Evolutionary conservation across 2,888 invertebrate genomes (phyloP).

Genomic region (Aspidiotus rigidus): DNA sequence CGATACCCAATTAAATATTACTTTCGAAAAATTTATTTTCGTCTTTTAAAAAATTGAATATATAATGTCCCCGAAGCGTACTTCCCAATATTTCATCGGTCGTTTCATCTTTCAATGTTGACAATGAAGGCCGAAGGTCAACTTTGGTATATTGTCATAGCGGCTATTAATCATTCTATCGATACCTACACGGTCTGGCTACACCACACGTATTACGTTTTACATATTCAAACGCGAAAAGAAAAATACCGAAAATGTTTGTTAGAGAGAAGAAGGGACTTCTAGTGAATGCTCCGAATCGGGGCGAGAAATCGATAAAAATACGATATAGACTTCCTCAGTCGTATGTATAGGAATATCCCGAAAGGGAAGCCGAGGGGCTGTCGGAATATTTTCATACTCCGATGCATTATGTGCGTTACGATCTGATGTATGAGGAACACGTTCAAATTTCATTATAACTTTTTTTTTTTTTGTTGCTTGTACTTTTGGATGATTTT

Average conservation of each 20-base stretch:
- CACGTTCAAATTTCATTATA: too few species aligned
- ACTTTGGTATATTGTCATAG: constrained; percentile 18
- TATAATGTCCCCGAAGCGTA: constrained; percentile 10
- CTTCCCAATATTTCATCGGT: constrained; percentile 23
- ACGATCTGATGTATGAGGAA: too few species aligned
- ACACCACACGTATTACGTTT: not conserved
- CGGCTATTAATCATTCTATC: constrained; percentile 12
- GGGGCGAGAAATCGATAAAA: constrained; percentile 3
- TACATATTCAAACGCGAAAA: constrained; percentile 3
- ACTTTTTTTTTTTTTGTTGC: too few species aligned
- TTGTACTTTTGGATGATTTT: too few species aligned
- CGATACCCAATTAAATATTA: constrained; percentile 4
- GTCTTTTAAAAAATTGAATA: constrained; percentile 5
- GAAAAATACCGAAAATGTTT: not conserved
- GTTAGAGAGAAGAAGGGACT: not conserved
- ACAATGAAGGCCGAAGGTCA: constrained; percentile 30
- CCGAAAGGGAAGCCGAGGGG: too few species aligned
- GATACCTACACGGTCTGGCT: not conserved
- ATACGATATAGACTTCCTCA: not conserved
- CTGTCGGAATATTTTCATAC: too few species aligned
- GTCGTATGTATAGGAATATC: too few species aligned
- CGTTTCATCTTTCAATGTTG: constrained; percentile 28
- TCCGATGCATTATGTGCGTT: too few species aligned
- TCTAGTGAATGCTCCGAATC: not conserved
- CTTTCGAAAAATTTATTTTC: constrained; percentile 4